A percentile compares a stretch with the other conserved stretches of the same genome.
phyloP scores from a whole-genome alignment of 2,888 invertebrate species.

The Colletes collaris region DNA sequence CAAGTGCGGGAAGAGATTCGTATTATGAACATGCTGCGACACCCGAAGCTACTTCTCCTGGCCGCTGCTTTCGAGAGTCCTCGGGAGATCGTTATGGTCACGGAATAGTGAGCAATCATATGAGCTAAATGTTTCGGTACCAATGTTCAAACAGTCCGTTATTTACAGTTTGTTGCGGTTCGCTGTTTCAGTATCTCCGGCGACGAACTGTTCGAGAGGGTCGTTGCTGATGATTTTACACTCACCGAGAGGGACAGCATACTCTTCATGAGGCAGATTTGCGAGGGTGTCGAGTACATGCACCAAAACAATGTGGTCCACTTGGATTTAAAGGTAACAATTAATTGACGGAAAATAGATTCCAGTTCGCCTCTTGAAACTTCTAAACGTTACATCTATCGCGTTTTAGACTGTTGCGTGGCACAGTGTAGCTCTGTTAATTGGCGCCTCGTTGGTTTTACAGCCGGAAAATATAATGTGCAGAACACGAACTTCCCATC shows the following conservation, averaged over 20 bases:
- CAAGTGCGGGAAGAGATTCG: conserved; percentile 92
- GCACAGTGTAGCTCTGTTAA: too few species aligned
- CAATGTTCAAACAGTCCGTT: not conserved
- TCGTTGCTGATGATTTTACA: conserved; percentile 96
- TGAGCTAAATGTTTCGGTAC: not conserved
- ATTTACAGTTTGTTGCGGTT: not conserved
- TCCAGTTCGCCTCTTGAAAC: too few species aligned
- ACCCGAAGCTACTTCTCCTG: conserved; percentile 93
- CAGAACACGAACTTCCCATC: conserved; percentile 91
- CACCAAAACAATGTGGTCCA: conserved; percentile 93
- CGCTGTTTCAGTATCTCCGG: conserved; percentile 90
- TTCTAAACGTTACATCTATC: too few species aligned
- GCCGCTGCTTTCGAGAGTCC: conserved; percentile 91
- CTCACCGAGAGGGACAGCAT: conserved; percentile 92
- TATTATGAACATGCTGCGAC: conserved; percentile 92
- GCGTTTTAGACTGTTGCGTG: too few species aligned
- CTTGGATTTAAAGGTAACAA: conserved; percentile 91
- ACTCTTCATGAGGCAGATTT: conserved; percentile 94
- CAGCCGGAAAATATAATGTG: conserved; percentile 98
- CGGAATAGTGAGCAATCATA: conserved; percentile 92
- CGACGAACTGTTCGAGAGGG: conserved; percentile 96
- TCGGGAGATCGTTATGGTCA: conserved; percentile 92
- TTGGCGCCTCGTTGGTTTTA: not conserved
- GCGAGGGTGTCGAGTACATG: conserved; percentile 95
- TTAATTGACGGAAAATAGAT: too few species aligned